phyloP scores from a whole-genome alignment of 2,797 vertebrate species.

The Pipistrellus pipistrellus region DNA sequence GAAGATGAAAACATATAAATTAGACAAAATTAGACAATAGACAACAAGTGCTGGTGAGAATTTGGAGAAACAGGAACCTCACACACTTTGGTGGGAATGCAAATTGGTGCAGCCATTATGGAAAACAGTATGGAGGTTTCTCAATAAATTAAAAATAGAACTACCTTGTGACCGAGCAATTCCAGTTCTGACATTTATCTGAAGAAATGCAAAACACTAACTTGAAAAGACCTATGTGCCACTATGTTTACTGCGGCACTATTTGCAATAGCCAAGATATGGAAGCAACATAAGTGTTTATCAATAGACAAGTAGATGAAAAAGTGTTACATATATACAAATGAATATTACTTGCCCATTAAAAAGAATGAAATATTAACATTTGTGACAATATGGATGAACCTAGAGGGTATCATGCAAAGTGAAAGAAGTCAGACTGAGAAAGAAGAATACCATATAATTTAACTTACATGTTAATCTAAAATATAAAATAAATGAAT shows the following conservation, averaged over 20 bases:
- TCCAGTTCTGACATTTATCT: background rate
- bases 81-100: background rate
- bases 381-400: background rate
- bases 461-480: background rate
- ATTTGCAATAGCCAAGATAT: background rate
- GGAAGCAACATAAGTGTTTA: background rate
- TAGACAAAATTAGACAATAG: background rate
- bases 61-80: background rate
- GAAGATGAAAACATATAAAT: background rate
- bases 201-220: background rate
- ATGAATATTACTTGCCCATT: background rate
- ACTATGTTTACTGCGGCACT: background rate
- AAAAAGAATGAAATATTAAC: background rate
- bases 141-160: background rate
- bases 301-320: background rate
- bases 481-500: background rate
- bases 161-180: background rate
- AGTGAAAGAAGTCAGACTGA: background rate
- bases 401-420: background rate
- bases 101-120: background rate
- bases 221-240: background rate
- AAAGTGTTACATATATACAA: background rate
- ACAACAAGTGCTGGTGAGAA: background rate
- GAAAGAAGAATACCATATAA: background rate
- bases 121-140: background rate